Evolutionary conservation across 2,113 vertebrate species (phyloP).

Genomic region (Girardinichthys multiradiatus): DNA sequence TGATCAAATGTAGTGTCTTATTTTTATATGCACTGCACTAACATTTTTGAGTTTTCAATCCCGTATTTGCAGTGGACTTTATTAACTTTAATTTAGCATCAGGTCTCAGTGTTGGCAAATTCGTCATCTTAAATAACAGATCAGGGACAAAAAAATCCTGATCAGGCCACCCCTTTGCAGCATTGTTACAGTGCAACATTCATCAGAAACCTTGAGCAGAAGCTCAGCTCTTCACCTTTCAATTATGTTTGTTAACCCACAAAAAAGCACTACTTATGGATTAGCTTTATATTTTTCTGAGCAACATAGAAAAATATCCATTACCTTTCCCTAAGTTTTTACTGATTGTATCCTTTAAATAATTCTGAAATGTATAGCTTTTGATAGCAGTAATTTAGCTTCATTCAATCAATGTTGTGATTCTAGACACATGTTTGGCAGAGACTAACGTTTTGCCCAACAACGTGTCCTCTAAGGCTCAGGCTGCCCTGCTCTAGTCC

Average conservation of each 20-base stretch:
- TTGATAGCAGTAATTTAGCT: not conserved
- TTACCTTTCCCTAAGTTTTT: not conserved
- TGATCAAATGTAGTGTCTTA: no score
- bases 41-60: no score
- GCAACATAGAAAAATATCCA: constrained; percentile 1
- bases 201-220: constrained; percentile 1
- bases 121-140: no score
- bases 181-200: not conserved
- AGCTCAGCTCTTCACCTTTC: constrained; percentile 10
- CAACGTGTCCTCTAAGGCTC: constrained; percentile 57
- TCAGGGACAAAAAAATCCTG: no score
- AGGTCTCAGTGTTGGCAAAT: no score
- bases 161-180: not conserved
- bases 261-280: constrained; percentile 5
- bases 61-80: no score
- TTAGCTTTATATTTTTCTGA: constrained; percentile 18
- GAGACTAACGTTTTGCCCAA: constrained; percentile 37
- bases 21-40: no score
- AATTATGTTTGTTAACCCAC: constrained; percentile 9
- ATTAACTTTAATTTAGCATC: no score
- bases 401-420: constrained; percentile 1
- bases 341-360: not conserved
- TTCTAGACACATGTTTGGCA: constrained; percentile 22
- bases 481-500: constrained; percentile 46
- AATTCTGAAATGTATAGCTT: not conserved